Percentiles rank a stretch among this genome's conserved stretches.
phyloP scores from a whole-genome alignment of 2,888 invertebrate genomes.

The Toxonevra muliebris region DNA sequence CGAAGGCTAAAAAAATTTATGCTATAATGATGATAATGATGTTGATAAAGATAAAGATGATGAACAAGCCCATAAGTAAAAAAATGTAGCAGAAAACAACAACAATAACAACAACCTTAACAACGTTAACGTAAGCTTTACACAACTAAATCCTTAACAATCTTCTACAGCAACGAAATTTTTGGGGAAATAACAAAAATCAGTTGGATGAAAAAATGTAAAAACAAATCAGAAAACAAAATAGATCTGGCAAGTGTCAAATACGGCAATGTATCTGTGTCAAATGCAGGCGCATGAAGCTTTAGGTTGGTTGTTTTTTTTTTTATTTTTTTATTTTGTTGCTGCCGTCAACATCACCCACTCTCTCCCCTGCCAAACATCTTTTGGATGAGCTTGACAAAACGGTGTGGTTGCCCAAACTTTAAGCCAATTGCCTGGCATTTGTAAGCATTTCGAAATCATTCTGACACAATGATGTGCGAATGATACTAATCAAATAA shows the following conservation, averaged over 20 bases:
- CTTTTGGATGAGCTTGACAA: background rate
- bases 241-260: constrained; percentile 19
- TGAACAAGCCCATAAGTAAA: too few relatives aligned
- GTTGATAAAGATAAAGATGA: too few relatives aligned
- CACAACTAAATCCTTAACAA: constrained; percentile 13
- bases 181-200: background rate
- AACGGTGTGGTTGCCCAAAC: background rate
- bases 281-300: constrained; percentile 10
- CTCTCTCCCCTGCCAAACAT: too few relatives aligned
- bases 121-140: background rate
- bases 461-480: constrained; percentile 13
- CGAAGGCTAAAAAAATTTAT: too few relatives aligned
- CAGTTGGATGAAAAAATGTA: background rate
- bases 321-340: too few relatives aligned
- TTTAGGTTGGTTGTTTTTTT: too few relatives aligned
- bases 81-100: background rate
- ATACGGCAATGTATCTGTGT: constrained; percentile 17
- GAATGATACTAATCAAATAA: constrained; percentile 15
- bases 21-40: too few relatives aligned
- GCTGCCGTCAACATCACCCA: background rate
- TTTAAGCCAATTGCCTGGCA: constrained; percentile 3
- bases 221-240: constrained; percentile 4
- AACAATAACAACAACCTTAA: background rate
- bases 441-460: background rate
- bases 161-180: constrained; percentile 5